Base-by-base conservation (phyloP, 1,140 invertebrate species). In the Pachyrhynchus sulphureomaculatus region DNA sequence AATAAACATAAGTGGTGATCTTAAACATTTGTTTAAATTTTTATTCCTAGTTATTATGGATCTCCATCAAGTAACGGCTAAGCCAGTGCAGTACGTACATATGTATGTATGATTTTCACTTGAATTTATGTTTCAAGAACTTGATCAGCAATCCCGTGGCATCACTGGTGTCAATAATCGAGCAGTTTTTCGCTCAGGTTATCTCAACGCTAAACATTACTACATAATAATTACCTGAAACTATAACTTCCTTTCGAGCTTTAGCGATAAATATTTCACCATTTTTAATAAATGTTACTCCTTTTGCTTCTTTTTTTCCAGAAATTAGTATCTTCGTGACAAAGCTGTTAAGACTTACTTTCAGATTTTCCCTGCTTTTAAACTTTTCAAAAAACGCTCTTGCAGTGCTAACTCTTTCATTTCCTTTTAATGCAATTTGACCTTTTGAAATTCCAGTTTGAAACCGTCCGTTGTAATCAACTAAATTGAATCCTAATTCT, bases 221-320 rank as follows among this genome's bases (percentile, higher is more conserved):
- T n/a, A n/a, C n/a, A n/a, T n/a, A n/a, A n/a, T n/a, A n/a, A n/a
- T 9, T 29, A 29, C 26, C 26, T 0, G 88, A 83, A 4, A 93
- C 65, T 24, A 92, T 88, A 0, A 92, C 88, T 77, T 92, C 90
- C 70, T 83, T 87, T 32, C 63, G 77, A 0, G 82, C 81, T 12
- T 65, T 52, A 24, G 73, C 81, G 1, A 65, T 64, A 36, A 80
- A 82, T 3, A 74, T 78, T 13, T 75, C 75, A 41, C 69, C 76
- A 23, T 71, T 78, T 51, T 77, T 81, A 1, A 86, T 75, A 67
- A 88, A 91, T 73, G 89, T 86, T 0, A 91, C 88, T 0, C 84
- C 88, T 20, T 82, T 81, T 0, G 87, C 87, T 68, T 79, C 82
- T 79, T 84, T 87, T 0, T 83, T 87, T 2, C 69, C 71, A 72